These are phyloP conservation scores for Scarus forsteni DNA, from an alignment of 2,797 vertebrate genomes.

Conservation along the genomic window DNA sequence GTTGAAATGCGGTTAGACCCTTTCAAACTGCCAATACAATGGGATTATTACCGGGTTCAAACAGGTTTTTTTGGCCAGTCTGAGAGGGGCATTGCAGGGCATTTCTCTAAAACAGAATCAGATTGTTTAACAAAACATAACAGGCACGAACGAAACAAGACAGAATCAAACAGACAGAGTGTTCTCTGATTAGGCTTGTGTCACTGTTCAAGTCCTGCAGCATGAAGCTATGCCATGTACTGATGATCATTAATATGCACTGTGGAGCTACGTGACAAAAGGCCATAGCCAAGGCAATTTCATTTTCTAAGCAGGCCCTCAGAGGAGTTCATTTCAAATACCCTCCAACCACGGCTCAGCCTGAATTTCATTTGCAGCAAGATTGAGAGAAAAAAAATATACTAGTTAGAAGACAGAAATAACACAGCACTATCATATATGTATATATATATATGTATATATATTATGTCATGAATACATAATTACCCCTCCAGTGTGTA, in stretches of 20 bases:
- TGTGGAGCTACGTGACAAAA: conserved; percentile 62
- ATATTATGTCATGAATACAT: conserved; percentile 64
- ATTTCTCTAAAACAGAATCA: no score
- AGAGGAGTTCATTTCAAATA: conserved; percentile 79
- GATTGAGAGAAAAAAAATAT: conserved; percentile 15
- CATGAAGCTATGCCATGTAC: conserved; percentile 25
- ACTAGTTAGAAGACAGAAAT: conserved; percentile 57
- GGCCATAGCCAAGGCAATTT: conserved; percentile 77
- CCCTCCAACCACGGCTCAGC: conserved; percentile 72
- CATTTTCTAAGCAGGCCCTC: conserved; percentile 73
- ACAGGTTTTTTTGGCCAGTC: no score
- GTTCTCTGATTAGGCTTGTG: conserved; percentile 35
- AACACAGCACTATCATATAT: conserved; percentile 37
- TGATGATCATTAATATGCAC: conserved; percentile 77
- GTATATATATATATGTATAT: conserved; percentile 45
- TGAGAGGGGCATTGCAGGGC: no score
- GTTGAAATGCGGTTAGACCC: no score
- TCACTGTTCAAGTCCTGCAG: conserved; percentile 32
- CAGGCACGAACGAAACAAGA: not conserved
- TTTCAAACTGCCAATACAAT: no score
- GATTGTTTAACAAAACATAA: no score
- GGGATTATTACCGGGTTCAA: no score
- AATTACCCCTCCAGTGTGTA: conserved; percentile 40
- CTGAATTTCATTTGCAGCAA: conserved; percentile 68
- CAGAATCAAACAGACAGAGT: conserved; percentile 15